phyloP scores from a whole-genome alignment of 1,140 invertebrate species.

The Lasioglossum baleicum region DNA sequence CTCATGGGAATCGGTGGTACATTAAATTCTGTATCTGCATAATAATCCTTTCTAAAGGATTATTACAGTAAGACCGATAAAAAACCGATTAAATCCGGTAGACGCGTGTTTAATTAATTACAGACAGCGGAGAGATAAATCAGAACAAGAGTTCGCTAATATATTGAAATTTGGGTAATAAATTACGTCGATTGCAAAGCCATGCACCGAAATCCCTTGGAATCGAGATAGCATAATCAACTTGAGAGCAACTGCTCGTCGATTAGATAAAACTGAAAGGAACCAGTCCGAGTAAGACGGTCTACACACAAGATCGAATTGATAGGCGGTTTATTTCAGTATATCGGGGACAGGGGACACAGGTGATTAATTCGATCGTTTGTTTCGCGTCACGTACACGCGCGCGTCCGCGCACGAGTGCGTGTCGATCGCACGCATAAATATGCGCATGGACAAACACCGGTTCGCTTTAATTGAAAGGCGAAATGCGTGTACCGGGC shows the following conservation, averaged over 20 bases:
- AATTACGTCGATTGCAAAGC: no score
- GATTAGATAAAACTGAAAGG: not conserved
- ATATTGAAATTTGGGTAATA: no score
- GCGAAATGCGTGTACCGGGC: conserved; percentile 45
- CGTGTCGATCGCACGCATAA: conserved; percentile 5
- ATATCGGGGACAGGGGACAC: conserved; percentile 60
- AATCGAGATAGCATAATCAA: no score
- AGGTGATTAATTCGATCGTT: conserved; percentile 69
- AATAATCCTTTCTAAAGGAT: no score
- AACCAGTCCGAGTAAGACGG: not conserved
- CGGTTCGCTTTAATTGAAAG: conserved; percentile 57
- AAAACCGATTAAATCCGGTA: no score
- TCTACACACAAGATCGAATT: conserved; percentile 43
- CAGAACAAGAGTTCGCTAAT: no score
- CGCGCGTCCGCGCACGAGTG: not conserved
- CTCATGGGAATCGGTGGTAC: no score
- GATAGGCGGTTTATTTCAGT: conserved; percentile 57
- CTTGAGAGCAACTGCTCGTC: not conserved
- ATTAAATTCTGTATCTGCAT: no score
- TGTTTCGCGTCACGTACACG: conserved; percentile 59
- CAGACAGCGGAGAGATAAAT: no score
- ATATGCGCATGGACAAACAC: conserved; percentile 34
- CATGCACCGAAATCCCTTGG: no score
- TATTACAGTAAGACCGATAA: no score
- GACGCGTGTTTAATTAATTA: no score